These are phyloP conservation scores for Xiphorhynchus elegans DNA, from an alignment of 2,113 vertebrate species.

Conservation along the genomic window DNA sequence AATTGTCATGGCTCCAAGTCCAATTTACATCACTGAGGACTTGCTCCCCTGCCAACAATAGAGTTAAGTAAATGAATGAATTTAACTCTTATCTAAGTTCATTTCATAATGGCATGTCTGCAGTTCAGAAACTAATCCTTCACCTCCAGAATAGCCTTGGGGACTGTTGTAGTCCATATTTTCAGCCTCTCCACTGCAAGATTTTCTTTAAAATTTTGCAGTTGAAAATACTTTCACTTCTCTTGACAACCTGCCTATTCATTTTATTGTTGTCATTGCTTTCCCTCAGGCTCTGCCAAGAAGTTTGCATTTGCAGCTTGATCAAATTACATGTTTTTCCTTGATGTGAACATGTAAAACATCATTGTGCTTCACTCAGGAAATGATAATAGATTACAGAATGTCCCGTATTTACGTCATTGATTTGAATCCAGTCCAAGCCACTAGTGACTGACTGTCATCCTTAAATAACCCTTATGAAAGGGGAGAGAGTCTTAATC, in stretches of 20 bases:
- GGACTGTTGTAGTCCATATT: neutral
- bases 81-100: neutral
- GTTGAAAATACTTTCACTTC: neutral
- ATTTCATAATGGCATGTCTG: neutral
- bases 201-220: neutral
- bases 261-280: slow-evolving; percentile 6
- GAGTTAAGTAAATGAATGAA: slow-evolving; percentile 19
- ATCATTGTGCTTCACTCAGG: neutral
- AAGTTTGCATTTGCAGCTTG: slow-evolving; percentile 33
- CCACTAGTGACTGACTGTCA: neutral
- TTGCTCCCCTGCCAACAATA: neutral
- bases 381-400: slow-evolving; percentile 5
- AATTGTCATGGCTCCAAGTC: neutral
- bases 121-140: neutral
- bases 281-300: slow-evolving; percentile 33
- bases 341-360: slow-evolving; percentile 47
- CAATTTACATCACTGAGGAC: neutral
- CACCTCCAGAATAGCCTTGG: neutral
- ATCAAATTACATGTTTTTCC: slow-evolving; percentile 55
- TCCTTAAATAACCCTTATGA: slow-evolving; percentile 5
- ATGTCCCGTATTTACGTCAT: neutral
- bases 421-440: slow-evolving; percentile 8
- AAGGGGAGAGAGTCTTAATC: neutral
- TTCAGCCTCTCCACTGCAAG: neutral
- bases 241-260: slow-evolving; percentile 25